Conservation (phyloP, 2,113 vertebrate species). For the Elaphurus davidianus region DNA sequence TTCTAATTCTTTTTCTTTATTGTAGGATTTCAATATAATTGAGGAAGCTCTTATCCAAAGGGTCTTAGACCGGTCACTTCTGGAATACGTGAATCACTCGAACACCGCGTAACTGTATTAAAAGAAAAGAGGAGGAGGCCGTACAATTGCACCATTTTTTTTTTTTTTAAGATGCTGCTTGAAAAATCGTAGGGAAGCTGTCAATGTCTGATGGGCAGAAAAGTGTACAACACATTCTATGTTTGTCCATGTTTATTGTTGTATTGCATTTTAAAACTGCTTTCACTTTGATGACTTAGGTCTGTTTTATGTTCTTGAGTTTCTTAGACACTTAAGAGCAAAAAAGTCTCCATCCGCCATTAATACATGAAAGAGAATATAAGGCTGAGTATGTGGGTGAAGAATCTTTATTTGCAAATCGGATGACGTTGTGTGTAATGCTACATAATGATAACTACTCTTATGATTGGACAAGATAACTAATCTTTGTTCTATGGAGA, state of each 20-base stretch:
- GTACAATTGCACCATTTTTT: neutral
- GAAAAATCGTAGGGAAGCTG: neutral
- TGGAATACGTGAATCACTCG: conserved; percentile 75
- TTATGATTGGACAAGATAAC: neutral
- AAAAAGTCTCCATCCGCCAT: neutral
- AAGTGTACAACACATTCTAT: neutral
- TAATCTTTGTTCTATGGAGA: neutral
- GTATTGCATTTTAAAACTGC: neutral
- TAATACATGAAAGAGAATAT: neutral
- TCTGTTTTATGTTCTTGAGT: conserved; percentile 20
- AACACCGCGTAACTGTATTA: conserved; percentile 54
- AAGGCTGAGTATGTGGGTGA: neutral
- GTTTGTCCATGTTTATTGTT: conserved; percentile 22
- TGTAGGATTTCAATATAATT: conserved; percentile 75
- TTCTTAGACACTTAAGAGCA: conserved; percentile 38
- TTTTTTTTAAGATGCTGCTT: conserved; percentile 58
- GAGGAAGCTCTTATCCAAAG: conserved; percentile 76
- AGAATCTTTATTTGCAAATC: neutral
- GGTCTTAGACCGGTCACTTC: conserved; percentile 75
- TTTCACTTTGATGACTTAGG: conserved; percentile 31
- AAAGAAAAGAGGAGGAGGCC: neutral
- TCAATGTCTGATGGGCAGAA: neutral
- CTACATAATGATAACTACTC: neutral
- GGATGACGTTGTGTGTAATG: neutral
- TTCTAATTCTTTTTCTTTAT: conserved; percentile 59